Evolutionary conservation across 2,888 invertebrate genomes (phyloP).

Genomic region (Cryptocheilus praepositus): DNA sequence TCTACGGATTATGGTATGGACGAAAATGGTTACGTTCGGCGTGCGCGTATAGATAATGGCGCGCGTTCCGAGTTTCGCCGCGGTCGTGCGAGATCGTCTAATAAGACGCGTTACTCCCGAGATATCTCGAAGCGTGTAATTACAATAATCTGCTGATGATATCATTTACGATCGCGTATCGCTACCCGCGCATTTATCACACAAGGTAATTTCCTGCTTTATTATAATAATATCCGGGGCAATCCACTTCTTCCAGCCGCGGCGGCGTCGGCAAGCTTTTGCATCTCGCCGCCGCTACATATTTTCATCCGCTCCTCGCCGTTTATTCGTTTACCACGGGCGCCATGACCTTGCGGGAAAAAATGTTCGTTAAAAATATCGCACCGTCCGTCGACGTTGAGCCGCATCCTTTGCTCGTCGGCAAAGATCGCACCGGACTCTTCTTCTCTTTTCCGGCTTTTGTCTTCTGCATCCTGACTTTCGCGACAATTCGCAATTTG

Average conservation of each 20-base stretch:
- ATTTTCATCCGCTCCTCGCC: too few species aligned
- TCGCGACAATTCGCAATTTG: conserved; percentile 1
- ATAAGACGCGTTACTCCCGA: conserved; percentile 43
- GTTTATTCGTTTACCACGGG: too few species aligned
- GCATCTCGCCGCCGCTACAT: conserved; percentile 10
- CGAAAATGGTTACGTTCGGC: conserved; percentile 36
- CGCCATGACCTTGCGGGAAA: too few species aligned
- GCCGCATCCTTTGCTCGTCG: too few species aligned
- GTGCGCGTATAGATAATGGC: conserved; percentile 29
- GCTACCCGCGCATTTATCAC: conserved; percentile 55
- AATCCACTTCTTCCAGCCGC: conserved; percentile 72
- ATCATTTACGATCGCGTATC: conserved; percentile 47
- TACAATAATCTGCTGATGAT: conserved; percentile 57
- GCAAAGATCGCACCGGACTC: not conserved
- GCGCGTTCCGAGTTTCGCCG: conserved; percentile 4
- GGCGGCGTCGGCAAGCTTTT: not conserved
- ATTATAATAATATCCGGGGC: conserved; percentile 60
- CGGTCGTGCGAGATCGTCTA: conserved; percentile 22
- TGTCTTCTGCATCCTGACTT: not conserved
- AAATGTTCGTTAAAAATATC: too few species aligned
- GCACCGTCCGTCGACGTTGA: too few species aligned
- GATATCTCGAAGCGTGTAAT: conserved; percentile 44
- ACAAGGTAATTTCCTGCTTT: conserved; percentile 57
- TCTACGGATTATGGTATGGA: conserved; percentile 29
- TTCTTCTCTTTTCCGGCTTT: too few species aligned